phyloP scores from a whole-genome alignment of 2,797 vertebrate species.

The Mormyrops attenuatus region DNA sequence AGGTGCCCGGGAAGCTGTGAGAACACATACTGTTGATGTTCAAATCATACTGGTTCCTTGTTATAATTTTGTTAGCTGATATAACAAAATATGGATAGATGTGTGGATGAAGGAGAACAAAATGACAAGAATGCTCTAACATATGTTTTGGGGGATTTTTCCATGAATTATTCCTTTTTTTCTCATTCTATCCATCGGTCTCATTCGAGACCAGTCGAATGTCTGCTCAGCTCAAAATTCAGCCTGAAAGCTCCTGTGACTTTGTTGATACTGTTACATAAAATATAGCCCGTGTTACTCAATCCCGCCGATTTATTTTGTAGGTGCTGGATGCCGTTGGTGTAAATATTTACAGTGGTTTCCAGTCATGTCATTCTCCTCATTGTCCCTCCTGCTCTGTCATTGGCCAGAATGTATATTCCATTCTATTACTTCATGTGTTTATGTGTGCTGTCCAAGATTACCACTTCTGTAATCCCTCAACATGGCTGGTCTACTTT shows the following conservation, averaged over 20 bases:
- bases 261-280: constrained; percentile 21
- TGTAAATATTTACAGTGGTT: constrained; percentile 25
- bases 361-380: constrained; percentile 28
- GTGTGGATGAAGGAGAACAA: background rate
- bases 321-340: constrained; percentile 16
- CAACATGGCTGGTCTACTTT: constrained; percentile 7
- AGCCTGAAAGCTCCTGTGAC: constrained; percentile 3
- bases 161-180: background rate
- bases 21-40: background rate
- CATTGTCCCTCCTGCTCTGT: constrained; percentile 47
- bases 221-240: background rate
- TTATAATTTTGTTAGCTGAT: background rate
- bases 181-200: background rate
- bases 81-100: background rate
- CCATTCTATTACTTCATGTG: constrained; percentile 16
- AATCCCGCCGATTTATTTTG: constrained; percentile 11
- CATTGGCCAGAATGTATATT: constrained; percentile 28
- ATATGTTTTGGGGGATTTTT: background rate
- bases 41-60: background rate
- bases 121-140: background rate
- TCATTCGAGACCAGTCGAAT: background rate
- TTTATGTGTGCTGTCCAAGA: constrained; percentile 11
- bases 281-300: constrained; percentile 9
- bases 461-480: constrained; percentile 34
- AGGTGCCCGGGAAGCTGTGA: background rate